A percentile compares a stretch with the other conserved stretches of the same genome.
These are phyloP conservation scores for Sacculina carcini DNA, from an alignment of 2,888 invertebrate genomes.

Conservation along the genomic window DNA sequence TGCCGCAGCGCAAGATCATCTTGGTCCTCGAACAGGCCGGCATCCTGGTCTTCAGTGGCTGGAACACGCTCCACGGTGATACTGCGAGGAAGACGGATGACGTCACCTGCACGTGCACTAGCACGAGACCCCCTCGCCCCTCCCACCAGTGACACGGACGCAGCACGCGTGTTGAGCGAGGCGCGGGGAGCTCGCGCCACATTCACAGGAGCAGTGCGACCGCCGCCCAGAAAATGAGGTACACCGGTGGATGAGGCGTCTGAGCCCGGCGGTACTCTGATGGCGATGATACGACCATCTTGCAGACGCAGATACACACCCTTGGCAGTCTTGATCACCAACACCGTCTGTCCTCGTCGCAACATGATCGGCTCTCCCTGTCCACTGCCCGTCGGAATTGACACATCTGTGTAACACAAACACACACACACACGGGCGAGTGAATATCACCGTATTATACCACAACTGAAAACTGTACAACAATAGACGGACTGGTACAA, in stretches of 20 bases:
- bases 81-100: background rate
- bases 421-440: too few relatives aligned
- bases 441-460: too few relatives aligned
- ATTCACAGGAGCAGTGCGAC: background rate
- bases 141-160: too few relatives aligned
- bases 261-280: slow-evolving; percentile 20
- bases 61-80: slow-evolving; percentile 1
- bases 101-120: background rate
- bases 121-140: too few relatives aligned
- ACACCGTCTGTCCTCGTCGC: slow-evolving; percentile 76
- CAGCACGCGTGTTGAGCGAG: background rate
- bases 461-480: too few relatives aligned
- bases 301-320: slow-evolving; percentile 87
- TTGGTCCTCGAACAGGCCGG: too few relatives aligned
- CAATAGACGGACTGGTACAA: too few relatives aligned
- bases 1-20: background rate
- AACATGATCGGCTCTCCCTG: slow-evolving; percentile 69
- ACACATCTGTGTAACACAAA: slow-evolving; percentile 37
- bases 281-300: slow-evolving; percentile 81
- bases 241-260: background rate
- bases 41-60: too few relatives aligned
- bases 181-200: background rate
- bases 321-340: slow-evolving; percentile 79
- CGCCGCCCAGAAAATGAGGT: background rate
- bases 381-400: slow-evolving; percentile 69